Conservation (phyloP, 1,140 invertebrate species). For the Drosophila setifemur region DNA sequence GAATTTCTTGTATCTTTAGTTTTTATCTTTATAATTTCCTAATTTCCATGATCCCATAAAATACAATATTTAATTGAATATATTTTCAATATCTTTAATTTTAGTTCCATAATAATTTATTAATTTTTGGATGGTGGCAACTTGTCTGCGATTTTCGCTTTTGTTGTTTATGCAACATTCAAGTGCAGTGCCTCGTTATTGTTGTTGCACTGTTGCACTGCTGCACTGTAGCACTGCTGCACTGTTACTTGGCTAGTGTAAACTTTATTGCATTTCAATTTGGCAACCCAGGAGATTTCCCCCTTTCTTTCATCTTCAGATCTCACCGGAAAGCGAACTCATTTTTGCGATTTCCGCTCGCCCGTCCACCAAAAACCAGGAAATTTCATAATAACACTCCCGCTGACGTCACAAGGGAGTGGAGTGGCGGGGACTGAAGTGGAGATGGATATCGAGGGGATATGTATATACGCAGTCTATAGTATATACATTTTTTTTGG, state of each 20-base stretch:
- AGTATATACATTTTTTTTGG: neutral
- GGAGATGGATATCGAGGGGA: neutral
- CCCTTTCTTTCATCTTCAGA: slow-evolving; percentile 48
- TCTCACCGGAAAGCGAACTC: slow-evolving; percentile 68
- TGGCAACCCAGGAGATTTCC: slow-evolving; percentile 54
- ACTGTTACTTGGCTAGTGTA: slow-evolving; percentile 49
- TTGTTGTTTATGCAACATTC: slow-evolving; percentile 34
- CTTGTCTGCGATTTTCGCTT: slow-evolving; percentile 18
- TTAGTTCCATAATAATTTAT: too few relatives aligned
- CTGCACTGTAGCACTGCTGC: neutral
- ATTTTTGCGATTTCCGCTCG: slow-evolving; percentile 75
- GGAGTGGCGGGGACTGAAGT: too few relatives aligned
- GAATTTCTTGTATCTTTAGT: too few relatives aligned
- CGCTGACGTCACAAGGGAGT: slow-evolving; percentile 27
- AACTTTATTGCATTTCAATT: slow-evolving; percentile 78
- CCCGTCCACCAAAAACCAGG: too few relatives aligned
- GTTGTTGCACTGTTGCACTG: slow-evolving; percentile 46
- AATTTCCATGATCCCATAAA: too few relatives aligned
- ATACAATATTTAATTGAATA: too few relatives aligned
- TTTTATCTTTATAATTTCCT: too few relatives aligned
- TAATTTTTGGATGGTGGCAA: slow-evolving; percentile 3
- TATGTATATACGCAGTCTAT: too few relatives aligned
- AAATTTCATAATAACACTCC: slow-evolving; percentile 67
- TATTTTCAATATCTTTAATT: too few relatives aligned
- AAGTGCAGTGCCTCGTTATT: slow-evolving; percentile 60